Evolutionary conservation across 2,113 vertebrate genomes (phyloP).

Genomic region (Ivindomyrus marchei): DNA sequence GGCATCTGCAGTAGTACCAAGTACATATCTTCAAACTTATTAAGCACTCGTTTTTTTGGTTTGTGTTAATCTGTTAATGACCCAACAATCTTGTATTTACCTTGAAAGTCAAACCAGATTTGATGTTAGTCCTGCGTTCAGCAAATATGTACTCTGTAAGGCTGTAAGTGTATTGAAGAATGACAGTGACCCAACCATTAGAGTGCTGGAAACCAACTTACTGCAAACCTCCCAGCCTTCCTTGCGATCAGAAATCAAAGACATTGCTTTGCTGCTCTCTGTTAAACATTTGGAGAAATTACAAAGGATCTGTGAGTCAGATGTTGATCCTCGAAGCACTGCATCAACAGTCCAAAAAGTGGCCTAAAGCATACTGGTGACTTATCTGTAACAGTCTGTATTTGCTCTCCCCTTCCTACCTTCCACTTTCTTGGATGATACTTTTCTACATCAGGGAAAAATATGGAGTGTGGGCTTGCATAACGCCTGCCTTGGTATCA

Average conservation of each 20-base stretch:
- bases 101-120: background rate
- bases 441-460: background rate
- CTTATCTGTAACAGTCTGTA: background rate
- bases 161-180: background rate
- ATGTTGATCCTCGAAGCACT: background rate
- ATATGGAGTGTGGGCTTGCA: background rate
- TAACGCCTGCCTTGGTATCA: background rate
- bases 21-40: background rate
- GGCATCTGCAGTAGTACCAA: background rate
- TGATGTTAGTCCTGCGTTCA: background rate
- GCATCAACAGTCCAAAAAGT: background rate
- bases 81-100: background rate
- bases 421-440: background rate
- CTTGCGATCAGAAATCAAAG: background rate
- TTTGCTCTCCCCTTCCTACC: background rate
- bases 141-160: background rate
- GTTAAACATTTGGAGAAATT: background rate
- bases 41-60: background rate
- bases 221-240: background rate
- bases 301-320: background rate
- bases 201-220: background rate
- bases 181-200: background rate
- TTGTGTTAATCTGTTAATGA: background rate
- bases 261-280: background rate
- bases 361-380: background rate